Conservation (phyloP, 2,797 vertebrate genomes). For the Melanotaenia maccullochi region DNA sequence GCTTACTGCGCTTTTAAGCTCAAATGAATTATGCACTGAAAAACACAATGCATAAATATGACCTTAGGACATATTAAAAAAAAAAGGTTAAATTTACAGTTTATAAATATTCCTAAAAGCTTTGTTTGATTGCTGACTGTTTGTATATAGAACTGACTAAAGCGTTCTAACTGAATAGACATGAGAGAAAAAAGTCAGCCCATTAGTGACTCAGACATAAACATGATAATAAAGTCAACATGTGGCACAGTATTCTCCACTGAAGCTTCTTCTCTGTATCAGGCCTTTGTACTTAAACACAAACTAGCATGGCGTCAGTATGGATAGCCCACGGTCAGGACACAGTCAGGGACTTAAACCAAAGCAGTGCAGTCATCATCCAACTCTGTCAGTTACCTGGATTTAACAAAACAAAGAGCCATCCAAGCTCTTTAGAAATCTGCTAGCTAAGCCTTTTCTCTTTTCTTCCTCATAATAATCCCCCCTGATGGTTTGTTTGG, state of each 20-base stretch:
- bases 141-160: slow-evolving; percentile 61
- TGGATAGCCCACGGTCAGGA: slow-evolving; percentile 69
- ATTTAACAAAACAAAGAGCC: slow-evolving; percentile 73
- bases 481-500: slow-evolving; percentile 83
- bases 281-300: slow-evolving; percentile 58
- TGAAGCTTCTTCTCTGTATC: slow-evolving; percentile 63
- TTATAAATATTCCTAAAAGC: slow-evolving; percentile 32
- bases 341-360: slow-evolving; percentile 62
- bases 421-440: slow-evolving; percentile 71
- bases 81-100: slow-evolving; percentile 20
- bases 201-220: slow-evolving; percentile 70
- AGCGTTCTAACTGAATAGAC: slow-evolving; percentile 38
- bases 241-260: slow-evolving; percentile 55
- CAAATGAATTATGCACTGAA: slow-evolving; percentile 10
- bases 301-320: slow-evolving; percentile 64
- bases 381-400: slow-evolving; percentile 77
- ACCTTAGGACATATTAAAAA: slow-evolving; percentile 27
- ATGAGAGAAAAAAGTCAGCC: slow-evolving; percentile 47
- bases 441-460: slow-evolving; percentile 76
- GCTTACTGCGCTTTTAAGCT: slow-evolving; percentile 7
- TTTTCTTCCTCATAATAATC: slow-evolving; percentile 83
- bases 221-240: slow-evolving; percentile 75
- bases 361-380: slow-evolving; percentile 71
- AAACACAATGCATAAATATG: slow-evolving; percentile 27
- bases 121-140: slow-evolving; percentile 49